Percentiles rank a stretch among this genome's conserved stretches.
Conservation (phyloP, 2,888 invertebrate genomes). For the Calameuta filiformis region DNA sequence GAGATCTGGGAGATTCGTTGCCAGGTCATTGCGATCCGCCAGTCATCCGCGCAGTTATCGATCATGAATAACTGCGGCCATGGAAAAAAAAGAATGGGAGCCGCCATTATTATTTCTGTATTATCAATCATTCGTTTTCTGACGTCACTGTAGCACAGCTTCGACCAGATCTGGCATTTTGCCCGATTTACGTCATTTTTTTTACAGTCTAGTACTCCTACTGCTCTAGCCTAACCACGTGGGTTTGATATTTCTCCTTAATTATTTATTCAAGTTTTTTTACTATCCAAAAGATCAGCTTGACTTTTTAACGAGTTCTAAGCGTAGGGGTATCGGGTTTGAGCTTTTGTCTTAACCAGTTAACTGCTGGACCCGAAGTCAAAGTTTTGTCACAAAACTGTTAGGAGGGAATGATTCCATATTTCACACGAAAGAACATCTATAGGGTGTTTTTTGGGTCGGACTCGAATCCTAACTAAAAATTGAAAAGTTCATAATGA, state of each 20-base stretch:
- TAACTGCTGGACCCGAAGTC: too few relatives aligned
- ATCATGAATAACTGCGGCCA: conserved; percentile 96
- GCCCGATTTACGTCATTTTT: not conserved
- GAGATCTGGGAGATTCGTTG: conserved; percentile 94
- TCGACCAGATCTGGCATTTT: not conserved
- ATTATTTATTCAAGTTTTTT: conserved; percentile 9
- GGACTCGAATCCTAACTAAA: too few relatives aligned
- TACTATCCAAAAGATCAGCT: not conserved
- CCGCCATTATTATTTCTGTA: not conserved
- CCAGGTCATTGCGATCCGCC: conserved; percentile 99
- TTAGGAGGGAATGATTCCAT: too few relatives aligned
- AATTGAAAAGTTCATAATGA: too few relatives aligned
- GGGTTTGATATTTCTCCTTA: conserved; percentile 2
- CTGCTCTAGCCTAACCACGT: not conserved
- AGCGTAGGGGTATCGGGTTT: too few relatives aligned
- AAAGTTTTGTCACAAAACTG: too few relatives aligned
- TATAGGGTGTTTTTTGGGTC: too few relatives aligned
- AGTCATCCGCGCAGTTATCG: conserved; percentile 99
- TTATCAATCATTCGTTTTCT: not conserved
- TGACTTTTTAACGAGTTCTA: too few relatives aligned
- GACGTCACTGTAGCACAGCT: not conserved
- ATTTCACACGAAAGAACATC: too few relatives aligned
- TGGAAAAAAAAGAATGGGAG: conserved; percentile 11
- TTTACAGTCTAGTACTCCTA: not conserved
- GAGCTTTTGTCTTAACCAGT: too few relatives aligned